A percentile compares a stretch with the other conserved stretches of the same genome.
phyloP scores from a whole-genome alignment of 2,888 invertebrate species.

The Trisateles emortualis region DNA sequence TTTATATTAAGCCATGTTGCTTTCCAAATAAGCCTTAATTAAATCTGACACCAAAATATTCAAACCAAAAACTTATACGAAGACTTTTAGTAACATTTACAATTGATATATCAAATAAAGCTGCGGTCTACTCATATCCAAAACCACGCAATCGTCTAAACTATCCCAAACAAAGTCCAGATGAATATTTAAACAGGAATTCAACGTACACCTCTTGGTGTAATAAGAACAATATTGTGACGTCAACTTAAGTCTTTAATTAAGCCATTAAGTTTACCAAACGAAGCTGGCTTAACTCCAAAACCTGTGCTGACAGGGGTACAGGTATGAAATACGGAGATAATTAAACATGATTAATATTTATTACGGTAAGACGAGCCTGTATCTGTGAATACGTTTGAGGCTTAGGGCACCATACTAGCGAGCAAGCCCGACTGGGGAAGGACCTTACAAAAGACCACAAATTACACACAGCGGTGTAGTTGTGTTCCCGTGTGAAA shows the following conservation, averaged over 20 bases:
- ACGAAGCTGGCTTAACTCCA: slow-evolving; percentile 72
- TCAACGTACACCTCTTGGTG: slow-evolving; percentile 28
- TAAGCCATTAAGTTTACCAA: slow-evolving; percentile 70
- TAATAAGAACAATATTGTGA: slow-evolving; percentile 58
- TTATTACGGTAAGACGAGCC: slow-evolving; percentile 14
- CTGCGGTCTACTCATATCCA: neutral
- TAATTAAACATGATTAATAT: slow-evolving; percentile 48
- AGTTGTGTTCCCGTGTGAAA: no score
- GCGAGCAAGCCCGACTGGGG: no score
- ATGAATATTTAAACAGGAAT: slow-evolving; percentile 22
- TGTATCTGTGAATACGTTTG: neutral
- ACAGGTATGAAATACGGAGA: slow-evolving; percentile 56
- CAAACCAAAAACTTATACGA: no score
- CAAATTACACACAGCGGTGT: no score
- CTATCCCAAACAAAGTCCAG: slow-evolving; percentile 7
- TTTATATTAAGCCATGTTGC: no score
- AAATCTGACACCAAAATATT: no score
- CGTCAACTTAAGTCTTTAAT: slow-evolving; percentile 60
- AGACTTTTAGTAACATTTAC: neutral
- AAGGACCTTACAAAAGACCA: no score
- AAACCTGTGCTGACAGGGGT: slow-evolving; percentile 66
- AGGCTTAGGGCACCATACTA: no score
- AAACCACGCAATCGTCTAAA: slow-evolving; percentile 9
- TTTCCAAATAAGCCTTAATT: no score
- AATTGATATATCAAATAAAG: neutral